phyloP scores from a whole-genome alignment of 2,113 vertebrate species.

The Chelonoidis abingdonii region DNA sequence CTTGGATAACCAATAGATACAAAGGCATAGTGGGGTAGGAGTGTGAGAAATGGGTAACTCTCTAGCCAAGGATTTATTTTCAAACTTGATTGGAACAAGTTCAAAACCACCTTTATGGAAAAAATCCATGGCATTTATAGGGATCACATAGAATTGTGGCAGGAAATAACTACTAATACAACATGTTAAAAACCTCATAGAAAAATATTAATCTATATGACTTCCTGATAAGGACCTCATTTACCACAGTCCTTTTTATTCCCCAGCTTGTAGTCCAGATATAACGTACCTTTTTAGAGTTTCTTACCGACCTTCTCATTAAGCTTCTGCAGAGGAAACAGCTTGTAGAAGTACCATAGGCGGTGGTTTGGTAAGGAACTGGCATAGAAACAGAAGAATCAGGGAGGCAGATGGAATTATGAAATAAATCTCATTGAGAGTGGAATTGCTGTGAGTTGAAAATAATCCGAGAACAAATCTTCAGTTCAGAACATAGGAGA shows the following conservation, averaged over 20 bases:
- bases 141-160: not conserved
- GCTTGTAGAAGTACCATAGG: not conserved
- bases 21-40: not conserved
- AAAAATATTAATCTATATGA: accelerated
- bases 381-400: not conserved
- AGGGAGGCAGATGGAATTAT: not conserved
- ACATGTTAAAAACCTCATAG: not conserved
- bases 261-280: not conserved
- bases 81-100: not conserved
- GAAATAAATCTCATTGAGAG: not conserved
- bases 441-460: not conserved
- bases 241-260: not conserved
- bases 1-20: too few species aligned
- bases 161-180: not conserved
- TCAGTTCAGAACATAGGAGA: not conserved
- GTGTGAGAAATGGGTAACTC: not conserved
- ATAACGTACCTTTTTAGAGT: accelerated
- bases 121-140: not conserved
- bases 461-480: not conserved
- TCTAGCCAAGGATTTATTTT: not conserved
- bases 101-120: not conserved
- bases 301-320: not conserved
- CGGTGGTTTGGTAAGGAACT: not conserved
- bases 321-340: not conserved
- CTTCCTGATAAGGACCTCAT: not conserved